These are phyloP conservation scores for Sebastes matsubarae DNA, from an alignment of 2,797 vertebrate species.

Conservation along the genomic window DNA sequence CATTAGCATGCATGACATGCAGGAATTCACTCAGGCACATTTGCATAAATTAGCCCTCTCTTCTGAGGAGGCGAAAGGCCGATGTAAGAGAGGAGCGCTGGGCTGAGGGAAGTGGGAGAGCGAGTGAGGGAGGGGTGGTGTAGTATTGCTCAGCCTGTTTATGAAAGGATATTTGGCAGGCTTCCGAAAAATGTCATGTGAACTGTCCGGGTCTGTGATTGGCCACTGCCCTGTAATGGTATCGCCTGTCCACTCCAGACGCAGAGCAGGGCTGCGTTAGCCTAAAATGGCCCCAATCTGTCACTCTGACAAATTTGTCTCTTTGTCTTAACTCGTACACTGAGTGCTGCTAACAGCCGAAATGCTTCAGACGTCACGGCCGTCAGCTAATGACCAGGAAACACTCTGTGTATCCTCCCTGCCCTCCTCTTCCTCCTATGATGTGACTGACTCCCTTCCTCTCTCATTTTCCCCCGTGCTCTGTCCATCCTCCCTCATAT, in stretches of 20 bases:
- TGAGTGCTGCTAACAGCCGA: constrained; percentile 89
- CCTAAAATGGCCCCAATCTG: constrained; percentile 90
- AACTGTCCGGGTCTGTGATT: constrained; percentile 83
- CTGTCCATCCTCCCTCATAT: constrained; percentile 76
- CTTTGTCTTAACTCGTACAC: constrained; percentile 89
- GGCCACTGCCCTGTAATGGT: constrained; percentile 86
- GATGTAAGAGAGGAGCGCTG: constrained; percentile 32
- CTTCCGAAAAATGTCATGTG: constrained; percentile 54
- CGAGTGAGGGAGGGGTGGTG: constrained; percentile 8
- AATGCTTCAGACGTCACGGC: constrained; percentile 88
- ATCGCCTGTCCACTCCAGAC: constrained; percentile 80
- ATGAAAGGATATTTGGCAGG: constrained; percentile 63
- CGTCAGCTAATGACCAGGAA: constrained; percentile 89
- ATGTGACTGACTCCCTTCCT: constrained; percentile 48
- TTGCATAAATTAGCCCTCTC: constrained; percentile 78
- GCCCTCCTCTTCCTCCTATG: constrained; percentile 75
- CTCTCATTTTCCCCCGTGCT: constrained; percentile 69
- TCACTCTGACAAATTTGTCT: constrained; percentile 90
- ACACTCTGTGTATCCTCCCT: constrained; percentile 82
- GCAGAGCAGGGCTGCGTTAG: constrained; percentile 83
- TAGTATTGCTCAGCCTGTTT: constrained; percentile 60
- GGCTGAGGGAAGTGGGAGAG: neutral
- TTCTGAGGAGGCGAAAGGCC: constrained; percentile 51
- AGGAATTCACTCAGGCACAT: constrained; percentile 71
- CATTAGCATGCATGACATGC: constrained; percentile 82